Percentiles rank a stretch among this genome's conserved stretches.
phyloP scores from a whole-genome alignment of 2,113 vertebrate species.

The Nesospiza acunhae region DNA sequence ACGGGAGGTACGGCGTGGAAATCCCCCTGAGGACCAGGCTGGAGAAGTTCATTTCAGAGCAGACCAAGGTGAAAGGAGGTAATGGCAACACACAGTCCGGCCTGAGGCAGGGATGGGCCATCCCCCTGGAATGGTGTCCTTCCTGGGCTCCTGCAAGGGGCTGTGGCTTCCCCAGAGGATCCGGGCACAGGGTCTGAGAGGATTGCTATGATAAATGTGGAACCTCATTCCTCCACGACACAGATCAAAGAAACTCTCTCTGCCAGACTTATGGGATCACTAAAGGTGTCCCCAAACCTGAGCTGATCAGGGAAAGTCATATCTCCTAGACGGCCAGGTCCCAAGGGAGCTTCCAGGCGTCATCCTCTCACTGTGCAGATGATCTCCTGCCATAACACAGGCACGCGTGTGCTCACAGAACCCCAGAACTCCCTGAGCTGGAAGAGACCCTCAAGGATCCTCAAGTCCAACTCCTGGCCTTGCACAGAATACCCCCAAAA shows the following conservation, averaged over 20 bases:
- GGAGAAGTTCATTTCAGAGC: conserved; percentile 88
- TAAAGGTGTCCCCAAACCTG: neutral
- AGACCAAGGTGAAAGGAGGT: conserved; percentile 81
- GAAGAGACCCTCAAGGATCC: neutral
- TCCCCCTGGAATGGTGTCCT: neutral
- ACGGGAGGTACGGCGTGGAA: conserved; percentile 85
- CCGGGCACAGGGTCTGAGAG: neutral
- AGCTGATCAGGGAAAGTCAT: neutral
- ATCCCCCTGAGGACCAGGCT: conserved; percentile 84
- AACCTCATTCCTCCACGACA: neutral
- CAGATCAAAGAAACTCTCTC: neutral
- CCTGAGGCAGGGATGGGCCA: neutral
- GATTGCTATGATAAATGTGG: neutral
- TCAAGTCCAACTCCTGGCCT: neutral
- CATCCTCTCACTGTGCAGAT: neutral
- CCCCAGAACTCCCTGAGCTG: neutral
- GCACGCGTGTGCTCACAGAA: too few relatives aligned
- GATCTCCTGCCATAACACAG: neutral
- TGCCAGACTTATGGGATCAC: neutral
- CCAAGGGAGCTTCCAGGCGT: neutral
- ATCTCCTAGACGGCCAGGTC: neutral
- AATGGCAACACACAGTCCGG: neutral
- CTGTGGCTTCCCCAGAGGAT: neutral
- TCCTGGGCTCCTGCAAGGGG: neutral
- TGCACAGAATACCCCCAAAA: neutral